These are phyloP conservation scores for Antennarius maculatus DNA, from an alignment of 2,797 vertebrate species.

Conservation along the genomic window DNA sequence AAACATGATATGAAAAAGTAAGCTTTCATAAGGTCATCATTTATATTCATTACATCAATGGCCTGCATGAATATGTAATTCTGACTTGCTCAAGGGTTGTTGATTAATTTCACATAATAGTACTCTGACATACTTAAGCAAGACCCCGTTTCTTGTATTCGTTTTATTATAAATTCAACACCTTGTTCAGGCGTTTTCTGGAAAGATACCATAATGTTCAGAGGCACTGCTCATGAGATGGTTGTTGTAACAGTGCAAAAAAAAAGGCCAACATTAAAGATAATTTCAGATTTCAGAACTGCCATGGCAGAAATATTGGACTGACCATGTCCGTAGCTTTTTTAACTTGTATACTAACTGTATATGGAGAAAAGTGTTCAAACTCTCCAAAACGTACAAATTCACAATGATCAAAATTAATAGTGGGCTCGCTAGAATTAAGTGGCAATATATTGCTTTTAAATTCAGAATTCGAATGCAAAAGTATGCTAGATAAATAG, in stretches of 20 bases:
- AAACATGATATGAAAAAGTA: slow-evolving; percentile 34
- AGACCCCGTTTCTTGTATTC: slow-evolving; percentile 20
- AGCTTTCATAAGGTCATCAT: slow-evolving; percentile 63
- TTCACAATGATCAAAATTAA: not conserved
- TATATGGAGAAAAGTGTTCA: not conserved
- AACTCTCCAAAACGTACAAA: not conserved
- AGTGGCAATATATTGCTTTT: not conserved
- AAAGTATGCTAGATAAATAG: too few relatives aligned
- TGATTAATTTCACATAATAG: slow-evolving; percentile 67
- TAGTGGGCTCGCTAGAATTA: not conserved
- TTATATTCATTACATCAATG: slow-evolving; percentile 66
- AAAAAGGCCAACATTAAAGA: not conserved
- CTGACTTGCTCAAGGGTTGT: slow-evolving; percentile 60
- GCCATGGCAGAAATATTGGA: not conserved
- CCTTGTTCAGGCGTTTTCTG: slow-evolving; percentile 1
- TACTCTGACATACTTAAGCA: slow-evolving; percentile 25
- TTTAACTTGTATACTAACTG: not conserved
- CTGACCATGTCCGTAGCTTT: not conserved
- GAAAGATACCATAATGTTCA: not conserved
- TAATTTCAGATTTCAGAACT: not conserved
- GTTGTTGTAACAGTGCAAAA: not conserved
- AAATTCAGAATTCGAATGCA: not conserved
- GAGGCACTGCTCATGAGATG: not conserved
- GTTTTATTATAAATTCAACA: slow-evolving; percentile 18
- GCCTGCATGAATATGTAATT: slow-evolving; percentile 58